Evolutionary conservation across 2,113 vertebrate genomes (phyloP).

Genomic region (Bos taurus): ARS-UCD2.0 NC_037332.1:72770501-72771000

Average conservation of each 20-base stretch:
- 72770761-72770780: not conserved
- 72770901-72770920: not conserved
- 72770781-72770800: not conserved
- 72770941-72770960: not conserved
- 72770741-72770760: not conserved
- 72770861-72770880: not conserved
- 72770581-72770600: not conserved
- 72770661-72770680: not conserved
- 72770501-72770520: not conserved
- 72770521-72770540: not conserved
- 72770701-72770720: not conserved
- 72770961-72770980: not conserved
- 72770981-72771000: not conserved
- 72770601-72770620: not conserved
- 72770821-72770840: not conserved
- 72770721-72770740: not conserved
- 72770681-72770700: not conserved
- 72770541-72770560: not conserved
- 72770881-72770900: not conserved
- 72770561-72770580: not conserved
- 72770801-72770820: not conserved
- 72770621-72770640: not conserved
- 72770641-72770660: not conserved
- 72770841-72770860: not conserved
- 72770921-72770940: not conserved